These are phyloP conservation scores for Pelobates cultripes DNA, from an alignment of 2,797 vertebrate species.

Conservation along the genomic window DNA sequence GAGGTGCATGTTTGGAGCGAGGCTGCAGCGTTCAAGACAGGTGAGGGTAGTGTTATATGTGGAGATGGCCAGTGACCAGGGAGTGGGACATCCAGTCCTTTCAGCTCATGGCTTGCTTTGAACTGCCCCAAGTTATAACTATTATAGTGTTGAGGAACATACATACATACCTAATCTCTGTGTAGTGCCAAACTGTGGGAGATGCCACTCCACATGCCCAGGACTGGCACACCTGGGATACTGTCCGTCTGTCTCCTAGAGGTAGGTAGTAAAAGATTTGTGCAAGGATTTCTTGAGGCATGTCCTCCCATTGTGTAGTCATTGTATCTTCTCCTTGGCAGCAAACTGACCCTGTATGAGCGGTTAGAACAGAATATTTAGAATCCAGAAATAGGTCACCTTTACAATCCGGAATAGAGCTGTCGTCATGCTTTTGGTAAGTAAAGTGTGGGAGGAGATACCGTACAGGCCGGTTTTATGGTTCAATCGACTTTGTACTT, in stretches of 20 bases:
- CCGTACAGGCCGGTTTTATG: not conserved
- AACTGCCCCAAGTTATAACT: no score
- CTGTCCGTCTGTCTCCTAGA: slow-evolving; percentile 63
- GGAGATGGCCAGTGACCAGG: no score
- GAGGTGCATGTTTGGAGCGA: no score
- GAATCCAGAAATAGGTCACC: not conserved
- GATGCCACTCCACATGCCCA: slow-evolving; percentile 69
- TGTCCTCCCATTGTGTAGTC: slow-evolving; percentile 57
- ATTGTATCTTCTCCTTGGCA: not conserved
- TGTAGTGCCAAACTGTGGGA: slow-evolving; percentile 71
- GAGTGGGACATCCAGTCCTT: no score
- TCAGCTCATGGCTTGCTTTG: no score
- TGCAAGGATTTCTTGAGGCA: slow-evolving; percentile 74
- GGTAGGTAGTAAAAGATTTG: slow-evolving; percentile 70
- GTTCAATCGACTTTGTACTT: not conserved
- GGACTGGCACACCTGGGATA: slow-evolving; percentile 66
- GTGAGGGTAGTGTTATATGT: no score
- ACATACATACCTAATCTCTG: slow-evolving; percentile 69
- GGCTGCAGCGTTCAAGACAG: no score
- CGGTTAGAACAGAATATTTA: not conserved
- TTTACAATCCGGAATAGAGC: not conserved
- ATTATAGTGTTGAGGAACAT: no score
- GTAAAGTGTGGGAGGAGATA: not conserved
- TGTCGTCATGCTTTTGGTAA: not conserved
- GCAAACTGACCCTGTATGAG: slow-evolving; percentile 7